These are phyloP conservation scores for Myotis pilosus DNA, from an alignment of 2,797 vertebrate species.

Conservation along the genomic window DNA sequence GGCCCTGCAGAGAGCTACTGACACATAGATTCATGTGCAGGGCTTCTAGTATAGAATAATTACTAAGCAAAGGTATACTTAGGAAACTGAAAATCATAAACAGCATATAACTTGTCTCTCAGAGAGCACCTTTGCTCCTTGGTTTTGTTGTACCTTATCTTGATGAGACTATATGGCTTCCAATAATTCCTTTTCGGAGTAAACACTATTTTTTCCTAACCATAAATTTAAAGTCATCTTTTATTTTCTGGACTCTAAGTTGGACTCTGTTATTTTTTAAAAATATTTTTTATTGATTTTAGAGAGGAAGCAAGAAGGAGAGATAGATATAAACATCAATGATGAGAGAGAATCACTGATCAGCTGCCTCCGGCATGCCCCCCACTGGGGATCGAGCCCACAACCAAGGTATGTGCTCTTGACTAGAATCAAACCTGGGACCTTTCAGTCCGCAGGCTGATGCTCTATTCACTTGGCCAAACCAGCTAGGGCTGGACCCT, in stretches of 20 bases:
- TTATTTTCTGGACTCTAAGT: constrained; percentile 33
- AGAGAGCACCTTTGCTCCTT: constrained; percentile 3
- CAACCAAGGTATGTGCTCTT: too few species aligned
- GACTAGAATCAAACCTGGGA: too few species aligned
- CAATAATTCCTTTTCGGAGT: not conserved
- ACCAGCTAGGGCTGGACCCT: not conserved
- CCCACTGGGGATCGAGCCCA: too few species aligned
- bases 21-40: too few species aligned
- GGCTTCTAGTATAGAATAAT: not conserved
- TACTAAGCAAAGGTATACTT: constrained; percentile 28
- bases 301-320: too few species aligned
- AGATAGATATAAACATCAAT: too few species aligned
- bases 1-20: too few species aligned
- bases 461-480: too few species aligned
- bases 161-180: not conserved
- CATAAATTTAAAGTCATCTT: constrained; percentile 29
- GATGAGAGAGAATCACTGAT: too few species aligned
- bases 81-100: constrained; percentile 59
- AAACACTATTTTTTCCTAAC: not conserved
- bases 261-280: not conserved
- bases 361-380: too few species aligned
- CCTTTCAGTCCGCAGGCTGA: too few species aligned
- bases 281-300: too few species aligned
- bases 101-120: not conserved
- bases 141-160: constrained; percentile 33